Conservation (phyloP, 1,140 invertebrate species). For the Thalassaphorura encarpata region DNA sequence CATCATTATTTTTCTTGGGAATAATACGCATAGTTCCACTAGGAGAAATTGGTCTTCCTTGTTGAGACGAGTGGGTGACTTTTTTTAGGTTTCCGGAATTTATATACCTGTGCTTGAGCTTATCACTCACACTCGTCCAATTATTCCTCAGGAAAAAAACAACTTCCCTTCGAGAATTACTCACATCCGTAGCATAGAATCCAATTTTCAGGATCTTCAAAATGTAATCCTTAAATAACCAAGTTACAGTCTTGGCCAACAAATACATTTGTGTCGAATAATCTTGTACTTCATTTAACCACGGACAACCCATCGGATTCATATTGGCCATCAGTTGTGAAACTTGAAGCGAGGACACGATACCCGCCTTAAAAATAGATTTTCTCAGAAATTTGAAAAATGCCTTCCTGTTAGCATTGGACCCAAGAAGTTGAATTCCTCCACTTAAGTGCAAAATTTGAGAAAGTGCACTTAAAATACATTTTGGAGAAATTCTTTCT, state of each 20-base stretch:
- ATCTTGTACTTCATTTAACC: background rate
- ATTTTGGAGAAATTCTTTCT: conserved; percentile 1
- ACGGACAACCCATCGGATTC: background rate
- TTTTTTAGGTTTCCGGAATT: background rate
- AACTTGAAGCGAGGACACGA: conserved; percentile 8
- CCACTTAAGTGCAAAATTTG: conserved; percentile 12
- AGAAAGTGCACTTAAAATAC: conserved; percentile 7
- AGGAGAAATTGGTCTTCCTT: background rate
- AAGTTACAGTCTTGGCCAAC: conserved; percentile 9
- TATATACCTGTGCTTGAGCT: conserved; percentile 4
- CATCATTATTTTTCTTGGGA: conserved; percentile 4
- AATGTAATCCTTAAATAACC: conserved; percentile 14
- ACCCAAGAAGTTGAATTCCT: conserved; percentile 4
- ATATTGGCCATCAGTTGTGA: conserved; percentile 3
- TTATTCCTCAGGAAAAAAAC: conserved; percentile 10
- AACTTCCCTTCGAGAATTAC: background rate
- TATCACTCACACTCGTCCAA: conserved; percentile 17
- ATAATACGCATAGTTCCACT: conserved; percentile 3
- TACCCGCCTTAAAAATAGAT: conserved; percentile 14
- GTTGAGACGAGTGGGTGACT: background rate
- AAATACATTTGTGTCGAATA: background rate
- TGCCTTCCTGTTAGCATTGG: conserved; percentile 10
- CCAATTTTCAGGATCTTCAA: conserved; percentile 1
- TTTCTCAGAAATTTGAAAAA: conserved; percentile 20
- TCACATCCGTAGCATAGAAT: conserved; percentile 18